Evolutionary conservation across 2,113 vertebrate species (phyloP), one percentile per base, ranked within the genome.

Genomic region (Psilopogon haemacephalus): DNA sequence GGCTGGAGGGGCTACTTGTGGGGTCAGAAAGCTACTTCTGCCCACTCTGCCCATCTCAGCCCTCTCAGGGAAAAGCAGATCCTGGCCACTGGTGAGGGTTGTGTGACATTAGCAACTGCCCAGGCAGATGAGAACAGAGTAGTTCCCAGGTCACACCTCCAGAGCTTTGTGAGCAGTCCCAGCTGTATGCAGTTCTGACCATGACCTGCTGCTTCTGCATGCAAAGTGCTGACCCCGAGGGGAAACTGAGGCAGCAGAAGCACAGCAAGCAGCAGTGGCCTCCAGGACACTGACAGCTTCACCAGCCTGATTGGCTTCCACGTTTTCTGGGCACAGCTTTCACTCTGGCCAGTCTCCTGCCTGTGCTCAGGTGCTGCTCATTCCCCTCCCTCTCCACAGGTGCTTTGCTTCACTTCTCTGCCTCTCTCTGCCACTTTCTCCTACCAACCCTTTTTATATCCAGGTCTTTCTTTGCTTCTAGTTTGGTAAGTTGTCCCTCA

Each of bases 161-260:
- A 95, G 92, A 95, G 70, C 50, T 67, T 92, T 93, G 62, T 59
- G 55, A 93, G 84, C 50, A 82, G 88, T 23, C 64, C 54, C 63
- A 80, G 77, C 85, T 94, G 88, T 89, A 86, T 81, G 64, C 71
- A 73, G 82, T 94, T 93, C 80, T 95, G 81, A 59, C 89, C 81
- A 85, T 81, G 79, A 0, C 84, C 93, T 93, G 86, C 65, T 2
- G 12, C 44, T 59, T 88, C 84, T 90, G 75, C 28, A 58, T 75
- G 86, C 84, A 86, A 86, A 95, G 38, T 90, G 80, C 76, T 95
- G 92, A 96, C 90, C 85, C 78, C 69, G 74, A 92, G 77, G 84
- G 94, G 89, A 94, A 93, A 95, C 44, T 6, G 86, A 96, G 90
- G 59, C 91, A 96, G 94, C 74, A 93, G 95, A 93, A 94, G 86